A percentile compares a stretch with the other conserved stretches of the same genome.
Conservation (phyloP, 2,113 vertebrate species). For the Callithrix jacchus region DNA sequence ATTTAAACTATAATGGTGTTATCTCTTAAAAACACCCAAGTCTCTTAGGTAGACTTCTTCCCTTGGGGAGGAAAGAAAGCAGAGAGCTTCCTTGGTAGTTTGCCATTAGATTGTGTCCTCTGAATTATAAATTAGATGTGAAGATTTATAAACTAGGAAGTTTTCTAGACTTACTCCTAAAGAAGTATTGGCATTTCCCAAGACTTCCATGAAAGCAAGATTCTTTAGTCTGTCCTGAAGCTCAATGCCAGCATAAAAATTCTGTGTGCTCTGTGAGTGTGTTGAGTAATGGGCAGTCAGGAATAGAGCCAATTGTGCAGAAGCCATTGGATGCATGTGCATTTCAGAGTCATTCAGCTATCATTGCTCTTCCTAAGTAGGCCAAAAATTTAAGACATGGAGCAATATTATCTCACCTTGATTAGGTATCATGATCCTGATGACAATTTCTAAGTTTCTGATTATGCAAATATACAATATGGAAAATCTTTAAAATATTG, state of each 20-base stretch:
- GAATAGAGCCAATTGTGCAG: not conserved
- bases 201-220: conserved; percentile 20
- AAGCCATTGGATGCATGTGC: not conserved
- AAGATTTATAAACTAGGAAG: conserved; percentile 63
- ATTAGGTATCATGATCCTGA: not conserved
- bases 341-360: not conserved
- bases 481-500: not conserved
- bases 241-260: not conserved
- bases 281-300: not conserved
- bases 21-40: conserved; percentile 46
- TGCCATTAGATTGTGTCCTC: conserved; percentile 7
- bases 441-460: conserved; percentile 7
- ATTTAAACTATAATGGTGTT: not conserved
- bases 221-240: not conserved
- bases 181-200: conserved; percentile 49
- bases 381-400: not conserved
- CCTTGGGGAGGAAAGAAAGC: not conserved
- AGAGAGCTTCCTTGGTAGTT: not conserved
- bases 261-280: not conserved
- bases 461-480: not conserved
- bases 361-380: not conserved
- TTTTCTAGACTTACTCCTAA: conserved; percentile 57
- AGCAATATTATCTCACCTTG: not conserved
- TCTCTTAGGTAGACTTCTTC: conserved; percentile 32
- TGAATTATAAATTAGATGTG: conserved; percentile 66